Percentiles rank a stretch among this genome's conserved stretches.
phyloP scores from a whole-genome alignment of 2,113 vertebrate species.

The Panthera tigris region DNA sequence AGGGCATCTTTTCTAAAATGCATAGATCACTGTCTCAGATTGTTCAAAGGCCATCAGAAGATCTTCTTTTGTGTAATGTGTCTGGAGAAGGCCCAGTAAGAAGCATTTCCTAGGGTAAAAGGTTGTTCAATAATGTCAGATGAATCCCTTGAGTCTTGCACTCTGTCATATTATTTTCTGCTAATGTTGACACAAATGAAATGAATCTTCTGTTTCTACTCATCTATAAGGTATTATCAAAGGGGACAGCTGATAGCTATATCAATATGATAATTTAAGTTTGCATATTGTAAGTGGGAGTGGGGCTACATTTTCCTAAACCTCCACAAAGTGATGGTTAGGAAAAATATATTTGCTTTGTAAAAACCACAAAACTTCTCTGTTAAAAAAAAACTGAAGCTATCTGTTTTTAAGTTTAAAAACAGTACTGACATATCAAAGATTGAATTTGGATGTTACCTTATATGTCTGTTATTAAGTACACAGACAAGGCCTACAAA shows the following conservation, averaged over 20 bases:
- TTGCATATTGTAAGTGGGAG: slow-evolving; percentile 40
- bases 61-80: slow-evolving; percentile 77
- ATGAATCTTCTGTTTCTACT: slow-evolving; percentile 83
- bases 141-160: slow-evolving; percentile 81
- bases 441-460: neutral
- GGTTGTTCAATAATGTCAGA: slow-evolving; percentile 82
- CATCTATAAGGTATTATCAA: slow-evolving; percentile 83
- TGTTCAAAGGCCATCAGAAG: slow-evolving; percentile 62
- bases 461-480: neutral
- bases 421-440: neutral
- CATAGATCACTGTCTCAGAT: slow-evolving; percentile 42
- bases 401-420: neutral
- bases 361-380: neutral
- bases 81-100: slow-evolving; percentile 72
- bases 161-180: slow-evolving; percentile 85
- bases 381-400: neutral
- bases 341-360: neutral
- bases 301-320: neutral
- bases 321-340: neutral
- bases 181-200: slow-evolving; percentile 87
- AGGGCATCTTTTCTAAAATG: slow-evolving; percentile 49
- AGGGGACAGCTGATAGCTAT: slow-evolving; percentile 82
- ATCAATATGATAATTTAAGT: slow-evolving; percentile 75
- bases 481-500: neutral
- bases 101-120: slow-evolving; percentile 72